phyloP scores from a whole-genome alignment of 2,888 invertebrate genomes.

The Phanerotoma sp. region DNA sequence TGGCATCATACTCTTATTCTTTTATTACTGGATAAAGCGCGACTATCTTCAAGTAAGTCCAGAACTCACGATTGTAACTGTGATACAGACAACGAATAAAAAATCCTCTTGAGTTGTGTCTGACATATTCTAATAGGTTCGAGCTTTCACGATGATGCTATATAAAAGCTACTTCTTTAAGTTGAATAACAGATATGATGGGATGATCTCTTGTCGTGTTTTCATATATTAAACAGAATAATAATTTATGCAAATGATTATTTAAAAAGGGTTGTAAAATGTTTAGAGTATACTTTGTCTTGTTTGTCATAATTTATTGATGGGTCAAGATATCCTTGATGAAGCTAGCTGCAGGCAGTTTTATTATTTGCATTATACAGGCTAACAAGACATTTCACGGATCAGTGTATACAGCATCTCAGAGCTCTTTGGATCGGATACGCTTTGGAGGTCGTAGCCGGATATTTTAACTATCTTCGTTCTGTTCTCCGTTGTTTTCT shows the following conservation, averaged over 20 bases:
- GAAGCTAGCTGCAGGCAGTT: conserved; percentile 28
- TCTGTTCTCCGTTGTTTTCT: conserved; percentile 16
- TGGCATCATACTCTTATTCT: neutral
- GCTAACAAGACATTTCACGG: conserved; percentile 55
- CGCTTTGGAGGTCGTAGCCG: conserved; percentile 47
- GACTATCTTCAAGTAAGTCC: conserved; percentile 18
- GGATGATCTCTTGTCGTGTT: neutral
- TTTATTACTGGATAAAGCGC: neutral
- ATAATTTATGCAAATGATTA: neutral
- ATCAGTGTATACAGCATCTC: conserved; percentile 43
- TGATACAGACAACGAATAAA: conserved; percentile 27
- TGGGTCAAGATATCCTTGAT: conserved; percentile 1
- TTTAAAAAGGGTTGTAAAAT: neutral
- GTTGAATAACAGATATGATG: neutral
- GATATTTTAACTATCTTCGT: conserved; percentile 5
- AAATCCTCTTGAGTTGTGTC: conserved; percentile 36
- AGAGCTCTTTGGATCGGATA: conserved; percentile 41
- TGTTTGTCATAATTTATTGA: conserved; percentile 13
- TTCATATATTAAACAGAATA: neutral
- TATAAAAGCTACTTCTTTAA: conserved; percentile 5
- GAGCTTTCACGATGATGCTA: conserved; percentile 35
- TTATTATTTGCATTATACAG: conserved; percentile 41
- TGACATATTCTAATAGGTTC: conserved; percentile 46
- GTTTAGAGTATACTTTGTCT: conserved; percentile 7
- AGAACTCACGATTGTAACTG: conserved; percentile 34